Evolutionary conservation across 2,888 invertebrate genomes (phyloP).

Genomic region (Nycteola revayana): DNA sequence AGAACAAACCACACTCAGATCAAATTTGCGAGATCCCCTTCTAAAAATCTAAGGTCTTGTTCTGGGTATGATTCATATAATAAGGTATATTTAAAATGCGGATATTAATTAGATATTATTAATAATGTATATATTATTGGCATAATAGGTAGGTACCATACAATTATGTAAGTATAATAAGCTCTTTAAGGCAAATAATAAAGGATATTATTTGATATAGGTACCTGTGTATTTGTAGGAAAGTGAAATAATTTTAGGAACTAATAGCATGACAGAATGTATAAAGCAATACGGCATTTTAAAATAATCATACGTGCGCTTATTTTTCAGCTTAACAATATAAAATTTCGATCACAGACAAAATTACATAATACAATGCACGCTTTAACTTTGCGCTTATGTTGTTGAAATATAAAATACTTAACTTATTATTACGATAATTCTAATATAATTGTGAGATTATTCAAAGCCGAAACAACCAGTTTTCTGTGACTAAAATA

Average conservation of each 20-base stretch:
- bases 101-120: too few relatives aligned
- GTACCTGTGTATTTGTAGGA: too few relatives aligned
- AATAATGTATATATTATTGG: too few relatives aligned
- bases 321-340: conserved; percentile 74
- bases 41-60: too few relatives aligned
- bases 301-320: conserved; percentile 54
- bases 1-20: too few relatives aligned
- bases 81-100: too few relatives aligned
- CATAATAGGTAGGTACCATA: conserved; percentile 5
- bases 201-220: too few relatives aligned
- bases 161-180: background rate
- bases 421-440: conserved; percentile 68
- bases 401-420: conserved; percentile 72
- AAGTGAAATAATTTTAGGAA: too few relatives aligned
- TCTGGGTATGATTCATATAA: too few relatives aligned
- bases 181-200: too few relatives aligned
- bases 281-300: conserved; percentile 41
- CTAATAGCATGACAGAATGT: conserved; percentile 47
- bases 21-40: too few relatives aligned
- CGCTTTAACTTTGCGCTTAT: conserved; percentile 65
- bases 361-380: conserved; percentile 75
- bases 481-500: conserved; percentile 64
- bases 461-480: conserved; percentile 73
- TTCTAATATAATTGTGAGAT: conserved; percentile 65
- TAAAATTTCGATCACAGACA: conserved; percentile 80